A percentile compares a stretch with the other conserved stretches of the same genome.
These are phyloP conservation scores for Anthoscopus minutus DNA, from an alignment of 2,113 vertebrate species.

Conservation along the genomic window DNA sequence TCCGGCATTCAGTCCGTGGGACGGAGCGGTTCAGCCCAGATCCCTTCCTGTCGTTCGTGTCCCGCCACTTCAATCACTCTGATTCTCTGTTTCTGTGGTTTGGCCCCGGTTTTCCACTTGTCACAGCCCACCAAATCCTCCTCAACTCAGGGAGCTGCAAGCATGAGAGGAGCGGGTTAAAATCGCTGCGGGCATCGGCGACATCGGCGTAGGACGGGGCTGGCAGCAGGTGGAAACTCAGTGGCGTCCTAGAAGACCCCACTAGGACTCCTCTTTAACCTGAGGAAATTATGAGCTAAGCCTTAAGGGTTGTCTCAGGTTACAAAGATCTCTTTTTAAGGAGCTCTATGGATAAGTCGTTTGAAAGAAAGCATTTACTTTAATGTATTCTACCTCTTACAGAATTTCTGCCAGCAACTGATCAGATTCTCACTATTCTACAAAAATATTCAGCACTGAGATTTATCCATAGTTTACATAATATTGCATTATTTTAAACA, in stretches of 20 bases:
- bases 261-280: not conserved
- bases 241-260: not conserved
- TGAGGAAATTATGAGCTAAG: not conserved
- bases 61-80: not conserved
- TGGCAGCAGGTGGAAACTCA: not conserved
- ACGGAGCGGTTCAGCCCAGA: not conserved
- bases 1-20: accelerated
- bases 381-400: not conserved
- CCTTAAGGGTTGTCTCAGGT: not conserved
- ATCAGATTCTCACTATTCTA: not conserved
- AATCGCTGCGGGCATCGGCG: not conserved
- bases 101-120: not conserved
- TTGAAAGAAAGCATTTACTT: not conserved
- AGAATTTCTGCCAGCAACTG: not conserved
- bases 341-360: not conserved
- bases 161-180: not conserved
- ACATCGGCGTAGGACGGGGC: too few relatives aligned
- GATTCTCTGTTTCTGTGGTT: not conserved
- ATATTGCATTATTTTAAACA: not conserved
- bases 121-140: not conserved
- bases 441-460: not conserved
- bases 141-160: not conserved
- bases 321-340: not conserved
- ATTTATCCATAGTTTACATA: not conserved
- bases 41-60: not conserved